These are phyloP conservation scores for Lophotis ruficrista DNA, from an alignment of 2,113 vertebrate genomes.

Conservation along the genomic window DNA sequence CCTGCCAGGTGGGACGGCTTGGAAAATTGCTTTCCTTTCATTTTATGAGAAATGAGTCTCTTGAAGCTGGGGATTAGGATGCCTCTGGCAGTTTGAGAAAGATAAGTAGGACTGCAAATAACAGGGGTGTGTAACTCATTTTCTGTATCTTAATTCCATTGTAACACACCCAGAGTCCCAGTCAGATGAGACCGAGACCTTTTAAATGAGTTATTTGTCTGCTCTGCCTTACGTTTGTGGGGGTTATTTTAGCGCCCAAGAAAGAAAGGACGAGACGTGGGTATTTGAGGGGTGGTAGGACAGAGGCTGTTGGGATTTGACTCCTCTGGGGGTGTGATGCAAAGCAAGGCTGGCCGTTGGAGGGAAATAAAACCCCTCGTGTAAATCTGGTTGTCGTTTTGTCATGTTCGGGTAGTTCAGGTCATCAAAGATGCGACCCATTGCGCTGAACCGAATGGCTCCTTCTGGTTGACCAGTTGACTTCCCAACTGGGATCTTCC, in stretches of 20 bases:
- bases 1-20: background rate
- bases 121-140: background rate
- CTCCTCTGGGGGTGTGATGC: background rate
- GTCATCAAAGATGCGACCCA: background rate
- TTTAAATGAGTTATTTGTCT: background rate
- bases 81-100: background rate
- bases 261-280: background rate
- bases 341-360: background rate
- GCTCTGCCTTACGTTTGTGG: background rate
- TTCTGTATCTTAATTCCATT: background rate
- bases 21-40: background rate
- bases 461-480: background rate
- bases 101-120: background rate
- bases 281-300: background rate
- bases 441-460: background rate
- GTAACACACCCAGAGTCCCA: background rate
- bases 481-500: background rate
- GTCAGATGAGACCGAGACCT: background rate
- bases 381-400: background rate
- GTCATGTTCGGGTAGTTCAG: background rate
- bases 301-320: background rate
- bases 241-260: background rate
- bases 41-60: background rate
- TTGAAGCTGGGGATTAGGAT: background rate
- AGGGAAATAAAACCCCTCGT: fast-evolving